Base-by-base conservation (phyloP, 2,888 invertebrate species). In the Cephalotes varians region DNA sequence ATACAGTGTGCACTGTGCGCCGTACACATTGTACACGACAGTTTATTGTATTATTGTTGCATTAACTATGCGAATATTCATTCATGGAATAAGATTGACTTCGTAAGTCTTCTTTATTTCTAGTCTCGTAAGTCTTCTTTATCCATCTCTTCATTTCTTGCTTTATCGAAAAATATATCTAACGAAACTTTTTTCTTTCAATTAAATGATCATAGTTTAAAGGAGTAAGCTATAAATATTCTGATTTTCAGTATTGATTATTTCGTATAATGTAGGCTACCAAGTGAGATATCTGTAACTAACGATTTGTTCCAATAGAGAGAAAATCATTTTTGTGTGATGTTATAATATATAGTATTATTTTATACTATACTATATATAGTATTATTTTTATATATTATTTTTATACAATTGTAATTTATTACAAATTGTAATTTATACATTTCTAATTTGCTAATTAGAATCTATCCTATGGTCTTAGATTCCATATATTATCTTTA, bases 71-170 rank as follows among this genome's bases (percentile, higher is more conserved):
- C 44, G 54, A 15, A 18, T 28, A 31, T 69, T 3, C 40, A 76
- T 64, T 64, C 65, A 9, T 21, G 28, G 51, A 51, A 44, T 56
- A 77, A 69, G 77, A 71, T 71, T 69, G 54, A 51, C 51, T n/a
- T n/a, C n/a, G n/a, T n/a, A n/a, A n/a, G n/a, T n/a, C n/a, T n/a
- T n/a, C n/a, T 62, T 37, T 64, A 47, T 34, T 12, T 40, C 40
- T 40, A 12, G 40, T 12, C 77, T 77, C 54, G 44, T 44, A 67
- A 67, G 21, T 65, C 2, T 65, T 25, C 7, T 62, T 37, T 64
- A 47, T 34, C 1, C 0, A 0, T 64, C 1, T 10, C 2, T 47
- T 21, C n/a, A 54, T 65, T 34, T 18, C 15, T 40, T 28, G 2
- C 9, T 58, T 31, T 9, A 21, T 54, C 7, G 7, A 40, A 1